Conservation (phyloP, 2,888 invertebrate species). For the Polydesmus complanatus region DNA sequence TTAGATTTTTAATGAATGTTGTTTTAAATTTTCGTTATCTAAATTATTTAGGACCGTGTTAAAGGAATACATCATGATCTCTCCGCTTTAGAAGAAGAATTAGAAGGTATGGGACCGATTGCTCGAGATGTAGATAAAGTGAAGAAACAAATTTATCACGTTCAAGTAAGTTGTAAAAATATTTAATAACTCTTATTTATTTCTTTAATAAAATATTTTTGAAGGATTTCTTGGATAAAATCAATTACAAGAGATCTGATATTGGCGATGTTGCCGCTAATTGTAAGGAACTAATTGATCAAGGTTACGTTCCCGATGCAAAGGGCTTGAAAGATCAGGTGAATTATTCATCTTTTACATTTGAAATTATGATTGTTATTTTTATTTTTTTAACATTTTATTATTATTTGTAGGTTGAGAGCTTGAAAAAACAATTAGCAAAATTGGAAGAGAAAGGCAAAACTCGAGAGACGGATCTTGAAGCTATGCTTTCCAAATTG, state of each 20-base stretch:
- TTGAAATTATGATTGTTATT: no score
- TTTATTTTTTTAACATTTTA: not conserved
- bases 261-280: slow-evolving; percentile 50
- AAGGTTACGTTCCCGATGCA: slow-evolving; percentile 71
- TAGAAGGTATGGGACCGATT: slow-evolving; percentile 71
- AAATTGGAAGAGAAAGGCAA: slow-evolving; percentile 66
- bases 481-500: slow-evolving; percentile 57
- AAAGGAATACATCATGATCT: slow-evolving; percentile 63
- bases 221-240: slow-evolving; percentile 30
- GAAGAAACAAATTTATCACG: slow-evolving; percentile 65
- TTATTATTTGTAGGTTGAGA: slow-evolving; percentile 36
- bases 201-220: slow-evolving; percentile 24
- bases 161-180: slow-evolving; percentile 36
- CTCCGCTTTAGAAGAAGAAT: slow-evolving; percentile 61
- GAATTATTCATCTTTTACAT: no score
- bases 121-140: slow-evolving; percentile 77
- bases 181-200: slow-evolving; percentile 15
- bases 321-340: slow-evolving; percentile 62
- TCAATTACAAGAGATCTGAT: slow-evolving; percentile 32
- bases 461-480: slow-evolving; percentile 60
- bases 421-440: slow-evolving; percentile 60
- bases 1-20: not conserved
- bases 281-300: slow-evolving; percentile 64
- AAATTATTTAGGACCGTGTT: slow-evolving; percentile 49
- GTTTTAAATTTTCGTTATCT: slow-evolving; percentile 13